Base-by-base conservation (phyloP, 2,797 vertebrate species). In the Hozukius guyotensis region DNA sequence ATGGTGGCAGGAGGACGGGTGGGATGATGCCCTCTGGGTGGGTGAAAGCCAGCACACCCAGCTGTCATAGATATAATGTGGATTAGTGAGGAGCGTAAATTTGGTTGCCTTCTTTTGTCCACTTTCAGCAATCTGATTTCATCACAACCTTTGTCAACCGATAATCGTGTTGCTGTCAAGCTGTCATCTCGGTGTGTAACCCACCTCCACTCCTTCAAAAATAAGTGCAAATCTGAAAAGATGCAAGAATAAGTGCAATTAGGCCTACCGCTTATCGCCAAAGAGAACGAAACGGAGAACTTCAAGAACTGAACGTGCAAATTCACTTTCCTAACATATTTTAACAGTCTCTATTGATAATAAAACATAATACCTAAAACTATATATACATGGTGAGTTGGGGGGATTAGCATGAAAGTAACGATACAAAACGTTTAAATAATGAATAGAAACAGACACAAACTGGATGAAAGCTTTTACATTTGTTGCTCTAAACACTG, bases 21-120 rank as follows among this genome's bases (percentile, higher is more conserved):
- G 80, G 69, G 72, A 70, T 25, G 53, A 66, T 60, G 75, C 68
- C 73, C 65, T 60, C 27, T 16, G 78, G 72, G 72, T 63, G 78
- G 34, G 24, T 73, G 70, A 81, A 32, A 67, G 25, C n/a, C 46
- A 55, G 16, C 0, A 49, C 68, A 74, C 20, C 42, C 72, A 75
- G 75, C 71, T 77, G 73, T 31, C 8, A 8, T 14, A 52, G 16
- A 6, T 60, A 13, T 63, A 31, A 64, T 49, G 27, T 53, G 52
- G 61, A 76, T 74, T 71, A 82, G 68, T 55, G 49, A 29, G 27
- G 57, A 46, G 65, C 34, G 12, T 14, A 55, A 70, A 32, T 53
- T 25, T n/a, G 22, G 65, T 13, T 32, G 70, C 65, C 32, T 27
- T 20, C 27, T 63, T 25, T 32, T 57, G 5, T 22, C 25, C n/a